Conservation (phyloP, 1,140 invertebrate species). For the Saxidomus purpurata region DNA sequence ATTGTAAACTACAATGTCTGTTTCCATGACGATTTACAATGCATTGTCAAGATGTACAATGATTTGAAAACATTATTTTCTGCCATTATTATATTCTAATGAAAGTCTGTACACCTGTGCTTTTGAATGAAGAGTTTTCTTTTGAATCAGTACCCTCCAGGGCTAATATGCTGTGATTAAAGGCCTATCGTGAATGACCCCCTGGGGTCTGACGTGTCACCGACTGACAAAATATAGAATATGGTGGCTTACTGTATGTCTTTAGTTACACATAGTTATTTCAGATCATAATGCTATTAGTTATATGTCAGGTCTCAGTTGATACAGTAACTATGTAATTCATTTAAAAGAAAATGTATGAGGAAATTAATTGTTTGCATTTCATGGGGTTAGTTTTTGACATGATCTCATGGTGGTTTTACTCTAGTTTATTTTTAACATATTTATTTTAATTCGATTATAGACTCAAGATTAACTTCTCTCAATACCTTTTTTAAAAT, state of each 20-base stretch:
- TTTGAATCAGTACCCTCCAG: background rate
- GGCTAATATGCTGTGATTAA: slow-evolving; percentile 1
- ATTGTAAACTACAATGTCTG: too few relatives aligned
- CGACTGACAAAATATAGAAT: background rate
- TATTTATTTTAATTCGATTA: too few relatives aligned
- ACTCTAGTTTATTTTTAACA: too few relatives aligned
- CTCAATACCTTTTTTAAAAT: too few relatives aligned
- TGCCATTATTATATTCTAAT: background rate
- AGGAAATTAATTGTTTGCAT: too few relatives aligned
- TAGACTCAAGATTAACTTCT: too few relatives aligned
- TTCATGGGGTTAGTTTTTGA: too few relatives aligned
- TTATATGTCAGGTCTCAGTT: too few relatives aligned
- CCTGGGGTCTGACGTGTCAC: background rate
- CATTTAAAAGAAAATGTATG: too few relatives aligned
- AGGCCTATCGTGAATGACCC: background rate
- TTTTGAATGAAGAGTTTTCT: background rate
- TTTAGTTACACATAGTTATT: background rate
- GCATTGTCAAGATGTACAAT: background rate
- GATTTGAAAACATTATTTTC: background rate
- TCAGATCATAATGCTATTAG: background rate
- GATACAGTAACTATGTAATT: too few relatives aligned
- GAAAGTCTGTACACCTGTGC: background rate
- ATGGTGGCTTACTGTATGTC: background rate
- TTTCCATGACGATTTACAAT: background rate
- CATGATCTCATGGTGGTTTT: too few relatives aligned